These are phyloP conservation scores for Enteromius argenteus DNA, from an alignment of 2,797 vertebrate species.

Conservation along the genomic window DNA sequence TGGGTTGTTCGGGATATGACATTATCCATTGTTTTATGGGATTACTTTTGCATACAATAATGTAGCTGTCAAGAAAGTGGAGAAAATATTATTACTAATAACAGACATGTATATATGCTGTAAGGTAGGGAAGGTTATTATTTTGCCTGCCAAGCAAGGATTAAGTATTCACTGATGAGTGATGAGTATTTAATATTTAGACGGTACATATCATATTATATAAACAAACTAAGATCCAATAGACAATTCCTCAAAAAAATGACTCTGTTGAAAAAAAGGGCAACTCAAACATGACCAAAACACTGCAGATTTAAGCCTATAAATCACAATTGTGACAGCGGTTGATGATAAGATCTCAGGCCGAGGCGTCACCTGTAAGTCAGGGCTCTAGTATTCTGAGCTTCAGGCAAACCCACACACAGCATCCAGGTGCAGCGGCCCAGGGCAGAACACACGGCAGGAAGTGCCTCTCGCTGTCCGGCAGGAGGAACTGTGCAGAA, in stretches of 20 bases:
- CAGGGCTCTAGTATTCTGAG: constrained; percentile 60
- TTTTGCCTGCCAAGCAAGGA: neutral
- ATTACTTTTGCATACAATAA: neutral
- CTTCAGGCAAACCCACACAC: constrained; percentile 41
- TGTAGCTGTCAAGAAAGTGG: neutral
- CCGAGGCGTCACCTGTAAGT: constrained; percentile 60
- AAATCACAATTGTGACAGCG: constrained; percentile 17
- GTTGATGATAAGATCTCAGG: constrained; percentile 44
- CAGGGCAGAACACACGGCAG: neutral
- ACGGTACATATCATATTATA: neutral
- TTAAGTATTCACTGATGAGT: neutral
- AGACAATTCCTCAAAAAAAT: neutral
- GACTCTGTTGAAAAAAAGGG: neutral
- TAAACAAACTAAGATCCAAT: constrained; percentile 16
- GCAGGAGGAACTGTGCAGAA: constrained; percentile 8
- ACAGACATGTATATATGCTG: neutral
- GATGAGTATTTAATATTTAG: neutral
- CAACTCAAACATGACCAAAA: constrained; percentile 7
- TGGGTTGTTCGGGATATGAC: neutral
- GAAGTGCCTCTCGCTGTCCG: neutral
- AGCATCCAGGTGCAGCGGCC: constrained; percentile 62
- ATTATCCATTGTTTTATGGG: neutral
- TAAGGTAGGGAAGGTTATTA: neutral
- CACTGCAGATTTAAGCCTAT: constrained; percentile 14
- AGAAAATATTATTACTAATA: constrained; percentile 12